Percentiles rank a stretch among this genome's conserved stretches.
phyloP scores from a whole-genome alignment of 2,797 vertebrate genomes.

The Enoplosus armatus region DNA sequence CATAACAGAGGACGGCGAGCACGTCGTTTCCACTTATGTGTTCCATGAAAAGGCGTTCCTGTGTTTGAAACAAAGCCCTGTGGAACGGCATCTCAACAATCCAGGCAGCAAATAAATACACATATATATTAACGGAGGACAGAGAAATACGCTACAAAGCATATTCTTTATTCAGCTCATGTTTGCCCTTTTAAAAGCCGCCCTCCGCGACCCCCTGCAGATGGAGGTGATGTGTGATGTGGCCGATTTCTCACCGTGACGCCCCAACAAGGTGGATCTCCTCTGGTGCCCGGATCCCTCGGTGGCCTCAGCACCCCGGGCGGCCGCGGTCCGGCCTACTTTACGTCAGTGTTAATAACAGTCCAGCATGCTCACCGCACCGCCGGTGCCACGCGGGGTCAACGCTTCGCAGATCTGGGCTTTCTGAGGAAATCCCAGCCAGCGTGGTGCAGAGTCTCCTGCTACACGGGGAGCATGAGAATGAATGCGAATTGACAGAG shows the following conservation, averaged over 20 bases:
- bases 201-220: constrained; percentile 52
- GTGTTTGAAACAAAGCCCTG: constrained; percentile 40
- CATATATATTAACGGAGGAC: neutral
- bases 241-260: constrained; percentile 49
- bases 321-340: constrained; percentile 3
- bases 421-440: constrained; percentile 51
- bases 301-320: constrained; percentile 43
- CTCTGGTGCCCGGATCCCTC: constrained; percentile 40
- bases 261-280: constrained; percentile 61
- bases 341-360: constrained; percentile 64
- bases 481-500: constrained; percentile 40
- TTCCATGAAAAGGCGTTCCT: neutral
- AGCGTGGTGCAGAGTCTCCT: constrained; percentile 20
- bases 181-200: constrained; percentile 70
- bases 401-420: neutral
- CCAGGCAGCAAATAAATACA: constrained; percentile 38
- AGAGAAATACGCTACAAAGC: constrained; percentile 21
- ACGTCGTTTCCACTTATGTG: constrained; percentile 33
- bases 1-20: constrained; percentile 49
- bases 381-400: constrained; percentile 39
- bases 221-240: constrained; percentile 53
- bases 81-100: constrained; percentile 17
- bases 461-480: constrained; percentile 6
- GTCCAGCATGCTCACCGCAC: constrained; percentile 32
- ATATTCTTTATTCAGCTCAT: constrained; percentile 58